Percentiles rank a stretch among this genome's conserved stretches.
phyloP scores from a whole-genome alignment of 64 coral and sea anemone species.

The Montipora sp. region DNA sequence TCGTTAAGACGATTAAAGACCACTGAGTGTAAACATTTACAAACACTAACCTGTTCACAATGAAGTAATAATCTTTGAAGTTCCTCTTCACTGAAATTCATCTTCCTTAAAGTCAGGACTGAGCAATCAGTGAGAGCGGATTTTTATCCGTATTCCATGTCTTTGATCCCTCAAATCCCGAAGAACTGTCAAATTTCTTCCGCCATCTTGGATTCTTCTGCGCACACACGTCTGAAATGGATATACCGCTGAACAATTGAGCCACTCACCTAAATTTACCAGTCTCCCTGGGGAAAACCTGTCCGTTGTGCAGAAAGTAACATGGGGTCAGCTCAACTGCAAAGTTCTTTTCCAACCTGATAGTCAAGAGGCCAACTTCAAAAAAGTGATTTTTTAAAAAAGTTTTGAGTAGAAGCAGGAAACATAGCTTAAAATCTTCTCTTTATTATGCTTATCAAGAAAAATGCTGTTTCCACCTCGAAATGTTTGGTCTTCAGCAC shows the following conservation, averaged over 20 bases:
- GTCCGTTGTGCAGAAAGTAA: no score
- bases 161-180: not conserved
- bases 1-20: not conserved
- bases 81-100: constrained; percentile 76
- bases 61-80: constrained; percentile 74
- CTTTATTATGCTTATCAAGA: no score
- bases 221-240: not conserved
- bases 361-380: no score
- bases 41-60: constrained; percentile 71
- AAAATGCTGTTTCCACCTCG: no score
- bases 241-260: not conserved
- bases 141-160: constrained; percentile 38
- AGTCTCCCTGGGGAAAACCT: not conserved
- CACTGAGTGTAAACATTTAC: not conserved
- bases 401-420: no score
- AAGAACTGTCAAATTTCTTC: constrained; percentile 10
- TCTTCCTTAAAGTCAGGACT: not conserved
- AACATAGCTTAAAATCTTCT: no score
- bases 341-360: no score
- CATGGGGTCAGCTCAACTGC: no score
- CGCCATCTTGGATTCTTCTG: constrained; percentile 28
- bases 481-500: no score
- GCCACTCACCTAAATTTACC: not conserved
- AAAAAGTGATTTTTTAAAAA: no score
- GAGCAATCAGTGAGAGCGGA: not conserved